phyloP scores from a whole-genome alignment of 2,888 invertebrate genomes.

The Oscheius sp. region DNA sequence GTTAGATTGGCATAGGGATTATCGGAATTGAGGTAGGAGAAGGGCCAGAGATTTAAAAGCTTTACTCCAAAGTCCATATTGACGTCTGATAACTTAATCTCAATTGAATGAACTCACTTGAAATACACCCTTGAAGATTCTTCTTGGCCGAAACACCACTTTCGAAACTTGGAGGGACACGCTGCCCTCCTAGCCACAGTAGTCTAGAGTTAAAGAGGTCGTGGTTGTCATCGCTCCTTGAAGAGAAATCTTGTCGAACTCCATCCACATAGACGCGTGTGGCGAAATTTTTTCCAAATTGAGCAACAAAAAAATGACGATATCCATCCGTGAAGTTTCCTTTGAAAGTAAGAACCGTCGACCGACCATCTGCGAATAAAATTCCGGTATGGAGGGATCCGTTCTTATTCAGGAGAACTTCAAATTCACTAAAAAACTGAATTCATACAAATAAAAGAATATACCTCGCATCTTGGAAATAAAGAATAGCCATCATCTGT shows the following conservation, averaged over 20 bases:
- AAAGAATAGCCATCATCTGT: conserved; percentile 36
- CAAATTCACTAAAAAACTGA: conserved; percentile 45
- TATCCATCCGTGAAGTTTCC: conserved; percentile 61
- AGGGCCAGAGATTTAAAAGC: conserved; percentile 33
- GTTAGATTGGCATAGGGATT: conserved; percentile 19
- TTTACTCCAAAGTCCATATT: conserved; percentile 50
- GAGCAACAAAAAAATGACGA: conserved; percentile 60
- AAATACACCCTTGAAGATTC: conserved; percentile 46
- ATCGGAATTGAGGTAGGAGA: conserved; percentile 30
- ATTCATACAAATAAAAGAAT: background rate
- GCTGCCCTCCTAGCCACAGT: conserved; percentile 34
- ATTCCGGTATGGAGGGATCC: conserved; percentile 53
- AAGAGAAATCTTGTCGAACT: background rate
- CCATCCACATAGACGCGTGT: conserved; percentile 45
- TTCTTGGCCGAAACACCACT: conserved; percentile 31
- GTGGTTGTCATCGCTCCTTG: conserved; percentile 19
- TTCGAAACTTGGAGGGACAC: conserved; percentile 15
- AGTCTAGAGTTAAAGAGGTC: conserved; percentile 39
- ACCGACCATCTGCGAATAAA: conserved; percentile 34
- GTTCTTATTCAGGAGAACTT: conserved; percentile 55
- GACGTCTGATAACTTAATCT: conserved; percentile 43
- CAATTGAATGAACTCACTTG: conserved; percentile 35
- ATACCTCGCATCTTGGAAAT: conserved; percentile 37
- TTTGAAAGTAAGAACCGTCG: conserved; percentile 42
- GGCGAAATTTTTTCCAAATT: conserved; percentile 39